Conservation (phyloP, 23 tunicate species). For the Aplidium turbinatum region DNA sequence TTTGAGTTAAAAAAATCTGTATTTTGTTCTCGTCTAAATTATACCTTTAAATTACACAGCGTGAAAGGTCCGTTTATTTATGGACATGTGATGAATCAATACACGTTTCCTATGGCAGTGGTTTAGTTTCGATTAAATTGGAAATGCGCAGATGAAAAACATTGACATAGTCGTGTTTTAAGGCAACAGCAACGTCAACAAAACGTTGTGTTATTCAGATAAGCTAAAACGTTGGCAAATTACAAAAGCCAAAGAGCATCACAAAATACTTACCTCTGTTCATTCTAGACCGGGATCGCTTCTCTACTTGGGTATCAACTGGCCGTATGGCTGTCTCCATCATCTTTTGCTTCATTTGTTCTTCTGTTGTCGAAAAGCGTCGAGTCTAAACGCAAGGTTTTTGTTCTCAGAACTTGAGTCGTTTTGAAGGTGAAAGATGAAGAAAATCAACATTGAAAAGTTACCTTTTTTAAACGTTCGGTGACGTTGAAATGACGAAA, state of each 20-base stretch:
- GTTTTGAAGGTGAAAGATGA: too few species aligned
- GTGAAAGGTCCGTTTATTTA: too few species aligned
- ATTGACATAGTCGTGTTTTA: neutral
- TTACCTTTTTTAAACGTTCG: too few species aligned
- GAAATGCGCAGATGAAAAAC: neutral
- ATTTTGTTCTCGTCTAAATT: too few species aligned
- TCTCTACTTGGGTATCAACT: slow-evolving; percentile 33
- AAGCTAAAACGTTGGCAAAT: too few species aligned
- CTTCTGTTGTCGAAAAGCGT: slow-evolving; percentile 78
- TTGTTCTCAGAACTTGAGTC: too few species aligned
- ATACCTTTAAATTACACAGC: too few species aligned
- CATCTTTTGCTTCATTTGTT: slow-evolving; percentile 65
- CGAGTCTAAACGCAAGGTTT: slow-evolving; percentile 88
- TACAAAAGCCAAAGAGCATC: neutral
- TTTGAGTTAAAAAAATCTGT: too few species aligned
- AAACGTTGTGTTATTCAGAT: neutral
- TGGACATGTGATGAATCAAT: too few species aligned
- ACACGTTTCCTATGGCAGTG: too few species aligned
- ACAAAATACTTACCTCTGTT: slow-evolving; percentile 18
- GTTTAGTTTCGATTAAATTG: neutral
- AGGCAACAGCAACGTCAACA: neutral
- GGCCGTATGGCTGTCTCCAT: slow-evolving; percentile 56
- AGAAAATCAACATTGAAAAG: too few species aligned
- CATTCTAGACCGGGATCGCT: slow-evolving; percentile 44
- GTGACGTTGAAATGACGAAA: too few species aligned